Base-by-base conservation (phyloP, 1,140 invertebrate genomes). In the Penaeus indicus region DNA sequence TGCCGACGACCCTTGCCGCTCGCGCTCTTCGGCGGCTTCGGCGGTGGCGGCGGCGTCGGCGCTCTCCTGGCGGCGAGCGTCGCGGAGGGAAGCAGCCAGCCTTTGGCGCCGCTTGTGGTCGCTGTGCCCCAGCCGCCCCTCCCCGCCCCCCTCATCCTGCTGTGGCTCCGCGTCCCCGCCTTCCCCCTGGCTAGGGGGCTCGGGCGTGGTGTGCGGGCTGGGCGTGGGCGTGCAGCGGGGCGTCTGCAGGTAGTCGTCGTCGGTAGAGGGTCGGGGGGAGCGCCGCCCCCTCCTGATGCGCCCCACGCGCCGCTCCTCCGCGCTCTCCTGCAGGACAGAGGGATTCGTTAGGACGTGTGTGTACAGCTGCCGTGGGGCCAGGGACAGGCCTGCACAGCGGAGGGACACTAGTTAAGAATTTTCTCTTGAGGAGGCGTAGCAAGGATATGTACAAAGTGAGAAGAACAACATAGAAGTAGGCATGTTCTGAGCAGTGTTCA, bases 171-270 rank as follows among this genome's bases (percentile, higher is more conserved):
- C 21, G 25, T 1, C 27, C 21, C 42, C 19, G 13, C 27, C 27
- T 13, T 75, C 27, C 3, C 42, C 27, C 25, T 75, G 72, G 19
- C 38, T 79, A 18, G 67, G 79, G 27, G 85, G 85, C 38, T 88
- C 87, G 19, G 87, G 87, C 13, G 87, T 88, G 27, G 87, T 88
- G 16, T 69, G 11, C 1, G 87, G 87, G 47, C 81, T 84, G 19
- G 87, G 81, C 8, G 87, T 67, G 54, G 87, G 80, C 10, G 54
- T 88, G 38, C 61, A 63, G 18, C 32, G 80, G 18, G 80, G 67
- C 22, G 27, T 77, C 22, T 32, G 25, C 16, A 82, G 38, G 67
- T 67, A 77, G 11, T 62, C 80, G 18, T 83, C 87, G 18, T 88
- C 86, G 38, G 27, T 63, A 0, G 67, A 60, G 4, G 32, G 21